These are phyloP conservation scores for Diplazon laetatorius DNA, from an alignment of 2,888 invertebrate species.

Conservation along the genomic window DNA sequence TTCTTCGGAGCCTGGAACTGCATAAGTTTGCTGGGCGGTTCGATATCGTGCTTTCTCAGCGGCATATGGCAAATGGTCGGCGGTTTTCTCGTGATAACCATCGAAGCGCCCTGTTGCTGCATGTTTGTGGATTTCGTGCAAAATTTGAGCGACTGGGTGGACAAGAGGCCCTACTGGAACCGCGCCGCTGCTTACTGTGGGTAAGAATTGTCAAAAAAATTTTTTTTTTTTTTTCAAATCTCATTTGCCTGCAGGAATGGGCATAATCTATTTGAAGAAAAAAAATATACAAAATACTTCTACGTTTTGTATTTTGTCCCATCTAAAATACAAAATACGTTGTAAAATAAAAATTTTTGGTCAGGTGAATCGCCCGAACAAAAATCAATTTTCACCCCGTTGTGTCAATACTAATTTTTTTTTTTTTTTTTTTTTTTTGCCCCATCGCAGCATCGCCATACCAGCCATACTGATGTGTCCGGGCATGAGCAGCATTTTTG, in stretches of 20 bases:
- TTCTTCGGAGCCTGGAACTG: constrained; percentile 91
- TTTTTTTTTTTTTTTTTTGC: constrained; percentile 9
- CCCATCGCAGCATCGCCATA: constrained; percentile 89
- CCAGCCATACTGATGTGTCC: constrained; percentile 92
- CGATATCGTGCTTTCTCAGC: constrained; percentile 88
- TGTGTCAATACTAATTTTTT: constrained; percentile 19
- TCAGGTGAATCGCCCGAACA: too few relatives aligned
- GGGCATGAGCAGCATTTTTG: constrained; percentile 90
- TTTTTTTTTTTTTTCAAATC: background rate
- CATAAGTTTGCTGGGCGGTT: constrained; percentile 86
- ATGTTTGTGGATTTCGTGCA: constrained; percentile 97
- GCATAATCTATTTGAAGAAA: too few relatives aligned
- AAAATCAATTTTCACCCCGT: too few relatives aligned
- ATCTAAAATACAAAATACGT: too few relatives aligned
- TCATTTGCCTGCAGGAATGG: too few relatives aligned
- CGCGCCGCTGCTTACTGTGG: constrained; percentile 92
- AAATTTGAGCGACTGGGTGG: constrained; percentile 91
- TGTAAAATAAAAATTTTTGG: too few relatives aligned
- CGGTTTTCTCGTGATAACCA: constrained; percentile 93
- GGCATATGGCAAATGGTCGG: constrained; percentile 95
- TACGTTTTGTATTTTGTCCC: too few relatives aligned
- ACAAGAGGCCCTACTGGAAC: constrained; percentile 94
- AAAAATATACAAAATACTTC: too few relatives aligned
- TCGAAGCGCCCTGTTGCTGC: constrained; percentile 99
- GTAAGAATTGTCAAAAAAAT: constrained; percentile 88